Evolutionary conservation across 92 coral and sea anemone genomes (phyloP).

Genomic region (Epizoanthus illoricatus): DNA sequence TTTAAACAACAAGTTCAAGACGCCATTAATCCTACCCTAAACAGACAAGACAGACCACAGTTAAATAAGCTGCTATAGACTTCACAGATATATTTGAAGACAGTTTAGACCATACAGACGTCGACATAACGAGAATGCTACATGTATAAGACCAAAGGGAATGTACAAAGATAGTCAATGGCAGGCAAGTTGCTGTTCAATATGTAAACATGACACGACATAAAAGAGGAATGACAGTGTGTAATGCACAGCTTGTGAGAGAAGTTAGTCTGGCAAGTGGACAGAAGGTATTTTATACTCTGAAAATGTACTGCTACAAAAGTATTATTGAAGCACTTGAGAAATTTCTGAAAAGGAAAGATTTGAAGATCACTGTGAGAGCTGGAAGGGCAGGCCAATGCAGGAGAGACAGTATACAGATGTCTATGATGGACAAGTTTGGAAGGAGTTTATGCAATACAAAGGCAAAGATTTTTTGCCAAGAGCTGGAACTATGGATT

Average conservation of each 20-base stretch:
- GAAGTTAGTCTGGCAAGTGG: slow-evolving; percentile 36
- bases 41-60: too few relatives aligned
- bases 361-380: slow-evolving; percentile 32
- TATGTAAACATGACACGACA: background rate
- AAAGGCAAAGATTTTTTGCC: slow-evolving; percentile 18
- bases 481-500: slow-evolving; percentile 35
- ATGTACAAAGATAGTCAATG: slow-evolving; percentile 12
- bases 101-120: too few relatives aligned
- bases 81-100: too few relatives aligned
- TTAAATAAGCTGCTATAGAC: too few relatives aligned
- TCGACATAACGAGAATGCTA: too few relatives aligned
- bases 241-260: slow-evolving; percentile 44
- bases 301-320: slow-evolving; percentile 53
- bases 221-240: background rate
- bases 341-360: slow-evolving; percentile 35
- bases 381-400: slow-evolving; percentile 33
- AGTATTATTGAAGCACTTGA: slow-evolving; percentile 42
- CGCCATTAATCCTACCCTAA: too few relatives aligned
- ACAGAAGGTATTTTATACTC: slow-evolving; percentile 19
- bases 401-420: too few relatives aligned
- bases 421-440: too few relatives aligned
- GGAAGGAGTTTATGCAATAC: too few relatives aligned
- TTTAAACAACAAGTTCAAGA: too few relatives aligned
- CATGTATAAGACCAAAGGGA: slow-evolving; percentile 42
- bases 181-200: background rate